Percentiles rank a stretch among this genome's conserved stretches.
Conservation (phyloP, 2,888 invertebrate genomes). For the Drosophila siamana region DNA sequence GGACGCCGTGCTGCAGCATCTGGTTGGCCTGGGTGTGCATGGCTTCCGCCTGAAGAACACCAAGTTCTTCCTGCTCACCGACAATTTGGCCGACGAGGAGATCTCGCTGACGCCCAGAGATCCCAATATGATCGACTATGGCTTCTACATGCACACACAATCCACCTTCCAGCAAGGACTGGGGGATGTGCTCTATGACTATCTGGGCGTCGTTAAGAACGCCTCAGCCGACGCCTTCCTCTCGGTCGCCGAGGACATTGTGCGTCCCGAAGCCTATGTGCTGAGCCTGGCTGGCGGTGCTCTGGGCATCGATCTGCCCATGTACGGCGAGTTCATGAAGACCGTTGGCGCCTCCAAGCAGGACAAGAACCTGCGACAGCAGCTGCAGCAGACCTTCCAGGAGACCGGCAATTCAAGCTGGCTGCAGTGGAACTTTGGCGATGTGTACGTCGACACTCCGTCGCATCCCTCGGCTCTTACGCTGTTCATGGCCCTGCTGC, state of each 20-base stretch:
- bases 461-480: constrained; percentile 86
- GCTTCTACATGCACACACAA: constrained; percentile 88
- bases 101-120: constrained; percentile 63
- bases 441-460: constrained; percentile 48
- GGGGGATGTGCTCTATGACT: constrained; percentile 87
- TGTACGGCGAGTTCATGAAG: constrained; percentile 82
- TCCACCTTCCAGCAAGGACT: constrained; percentile 88
- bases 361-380: constrained; percentile 69
- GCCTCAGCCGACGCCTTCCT: constrained; percentile 86
- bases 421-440: constrained; percentile 85
- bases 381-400: constrained; percentile 69
- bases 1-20: constrained; percentile 88
- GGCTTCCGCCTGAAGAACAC: constrained; percentile 91
- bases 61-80: constrained; percentile 87
- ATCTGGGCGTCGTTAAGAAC: constrained; percentile 88
- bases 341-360: constrained; percentile 62
- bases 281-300: constrained; percentile 58
- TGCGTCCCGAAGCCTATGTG: constrained; percentile 78
- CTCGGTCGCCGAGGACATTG: constrained; percentile 83
- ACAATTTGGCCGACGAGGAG: constrained; percentile 86
- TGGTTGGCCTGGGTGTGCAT: constrained; percentile 91
- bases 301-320: constrained; percentile 83
- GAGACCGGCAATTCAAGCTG: constrained; percentile 77
- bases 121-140: constrained; percentile 86
- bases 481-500: constrained; percentile 91